Percentiles rank a stretch among this genome's conserved stretches.
Evolutionary conservation across 2,797 vertebrate species (phyloP).

Genomic region (Dromococcyx pavoninus): DNA sequence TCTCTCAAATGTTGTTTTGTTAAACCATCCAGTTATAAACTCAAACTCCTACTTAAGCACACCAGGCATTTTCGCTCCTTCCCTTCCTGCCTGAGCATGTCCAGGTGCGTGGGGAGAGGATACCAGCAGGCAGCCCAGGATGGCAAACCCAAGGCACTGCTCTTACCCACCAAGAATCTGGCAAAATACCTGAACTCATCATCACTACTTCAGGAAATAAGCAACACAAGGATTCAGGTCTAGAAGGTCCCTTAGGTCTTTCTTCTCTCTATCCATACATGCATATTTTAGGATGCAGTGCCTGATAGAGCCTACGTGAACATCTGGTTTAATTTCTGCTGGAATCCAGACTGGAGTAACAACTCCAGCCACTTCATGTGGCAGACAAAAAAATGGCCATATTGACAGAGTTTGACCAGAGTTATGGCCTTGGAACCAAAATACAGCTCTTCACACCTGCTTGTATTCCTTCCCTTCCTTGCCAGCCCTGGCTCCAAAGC

Average conservation of each 20-base stretch:
- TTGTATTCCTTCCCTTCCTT: background rate
- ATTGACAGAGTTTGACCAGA: background rate
- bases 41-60: accelerated
- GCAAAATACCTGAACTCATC: background rate
- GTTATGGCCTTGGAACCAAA: background rate
- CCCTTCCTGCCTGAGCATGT: background rate
- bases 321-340: background rate
- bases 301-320: background rate
- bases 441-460: background rate
- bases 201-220: background rate
- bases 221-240: background rate
- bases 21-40: background rate
- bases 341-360: background rate
- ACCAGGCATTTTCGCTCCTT: background rate
- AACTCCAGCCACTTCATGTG: background rate
- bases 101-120: accelerated
- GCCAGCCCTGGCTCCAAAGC: background rate
- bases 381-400: background rate
- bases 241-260: background rate
- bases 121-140: background rate
- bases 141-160: accelerated
- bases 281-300: background rate
- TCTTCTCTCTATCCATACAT: background rate
- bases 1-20: background rate
- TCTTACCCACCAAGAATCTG: accelerated